Evolutionary conservation across 2,888 invertebrate species (phyloP).

Genomic region (Latrodectus hesperus): DNA sequence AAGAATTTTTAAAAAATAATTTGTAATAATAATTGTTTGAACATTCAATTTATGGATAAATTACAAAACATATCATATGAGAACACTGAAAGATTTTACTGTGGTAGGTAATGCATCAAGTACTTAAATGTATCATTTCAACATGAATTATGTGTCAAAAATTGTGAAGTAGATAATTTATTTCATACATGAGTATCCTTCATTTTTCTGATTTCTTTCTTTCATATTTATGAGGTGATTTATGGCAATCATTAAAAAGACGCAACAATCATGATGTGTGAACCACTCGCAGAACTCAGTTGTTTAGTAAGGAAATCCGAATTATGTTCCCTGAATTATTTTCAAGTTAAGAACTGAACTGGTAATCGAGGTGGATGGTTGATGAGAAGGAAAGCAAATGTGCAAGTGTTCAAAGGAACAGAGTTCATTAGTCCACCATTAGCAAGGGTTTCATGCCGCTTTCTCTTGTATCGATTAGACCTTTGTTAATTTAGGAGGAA

Average conservation of each 20-base stretch:
- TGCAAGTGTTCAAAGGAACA: slow-evolving; percentile 39
- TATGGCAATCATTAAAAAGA: neutral
- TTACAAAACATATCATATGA: no score
- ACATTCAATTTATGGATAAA: no score
- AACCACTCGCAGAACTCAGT: neutral
- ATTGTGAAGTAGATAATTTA: no score
- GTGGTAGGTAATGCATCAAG: no score
- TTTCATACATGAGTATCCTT: neutral
- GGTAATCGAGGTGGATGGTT: slow-evolving; percentile 31
- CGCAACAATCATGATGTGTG: neutral
- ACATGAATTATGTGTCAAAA: no score
- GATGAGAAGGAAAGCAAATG: slow-evolving; percentile 60
- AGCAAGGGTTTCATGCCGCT: slow-evolving; percentile 54
- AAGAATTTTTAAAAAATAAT: no score
- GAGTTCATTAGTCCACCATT: slow-evolving; percentile 65
- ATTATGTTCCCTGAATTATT: slow-evolving; percentile 16
- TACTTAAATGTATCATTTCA: no score
- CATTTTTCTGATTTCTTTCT: neutral
- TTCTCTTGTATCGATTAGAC: slow-evolving; percentile 32
- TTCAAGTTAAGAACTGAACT: slow-evolving; percentile 25
- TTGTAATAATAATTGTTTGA: no score
- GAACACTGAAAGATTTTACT: no score
- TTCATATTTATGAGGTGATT: neutral
- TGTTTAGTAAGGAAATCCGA: neutral
- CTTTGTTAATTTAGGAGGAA: no score